Percentiles rank a stretch among this genome's conserved stretches.
Conservation (phyloP, 2,113 vertebrate species). For the Malaclemys terrapin region DNA sequence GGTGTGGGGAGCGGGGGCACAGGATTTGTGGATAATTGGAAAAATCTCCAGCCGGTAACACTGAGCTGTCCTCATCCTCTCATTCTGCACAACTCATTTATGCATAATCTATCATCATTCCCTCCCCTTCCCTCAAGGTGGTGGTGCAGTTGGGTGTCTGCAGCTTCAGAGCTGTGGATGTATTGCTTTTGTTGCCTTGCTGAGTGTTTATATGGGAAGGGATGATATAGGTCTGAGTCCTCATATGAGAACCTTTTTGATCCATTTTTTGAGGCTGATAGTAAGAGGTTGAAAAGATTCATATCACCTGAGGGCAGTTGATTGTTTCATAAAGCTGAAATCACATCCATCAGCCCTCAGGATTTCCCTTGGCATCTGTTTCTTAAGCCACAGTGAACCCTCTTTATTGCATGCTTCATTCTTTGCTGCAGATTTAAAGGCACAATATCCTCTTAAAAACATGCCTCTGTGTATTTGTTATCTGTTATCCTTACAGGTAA, state of each 20-base stretch:
- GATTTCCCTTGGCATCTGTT: neutral
- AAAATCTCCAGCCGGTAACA: neutral
- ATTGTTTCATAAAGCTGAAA: neutral
- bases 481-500: neutral
- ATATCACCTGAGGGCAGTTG: neutral
- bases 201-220: neutral
- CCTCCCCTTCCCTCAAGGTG: neutral
- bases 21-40: neutral
- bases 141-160: neutral
- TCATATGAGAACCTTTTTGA: neutral
- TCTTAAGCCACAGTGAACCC: neutral
- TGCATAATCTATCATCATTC: neutral
- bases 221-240: neutral
- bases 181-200: neutral
- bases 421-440: neutral
- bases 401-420: neutral
- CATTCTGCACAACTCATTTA: neutral
- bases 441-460: neutral
- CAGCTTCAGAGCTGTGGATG: neutral
- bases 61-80: too few relatives aligned
- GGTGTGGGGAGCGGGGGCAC: neutral
- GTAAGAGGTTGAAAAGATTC: neutral
- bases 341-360: neutral
- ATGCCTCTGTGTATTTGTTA: neutral
- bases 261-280: neutral